These are phyloP conservation scores for Operophtera brumata DNA, from an alignment of 2,888 invertebrate species.

Conservation along the genomic window DNA sequence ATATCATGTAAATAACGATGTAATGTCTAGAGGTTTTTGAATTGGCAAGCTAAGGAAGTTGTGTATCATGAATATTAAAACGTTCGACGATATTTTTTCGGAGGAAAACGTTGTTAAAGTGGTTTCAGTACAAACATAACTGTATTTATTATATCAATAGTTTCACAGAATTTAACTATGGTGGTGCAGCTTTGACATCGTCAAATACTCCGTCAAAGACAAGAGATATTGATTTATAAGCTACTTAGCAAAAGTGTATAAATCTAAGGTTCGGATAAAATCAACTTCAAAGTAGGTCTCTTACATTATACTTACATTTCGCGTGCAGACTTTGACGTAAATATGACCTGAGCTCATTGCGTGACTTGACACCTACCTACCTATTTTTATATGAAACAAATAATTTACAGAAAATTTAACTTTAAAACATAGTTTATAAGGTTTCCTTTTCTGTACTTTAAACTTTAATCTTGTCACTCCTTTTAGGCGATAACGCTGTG, in stretches of 20 bases:
- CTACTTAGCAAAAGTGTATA: too few species aligned
- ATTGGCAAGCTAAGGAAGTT: conserved; percentile 13
- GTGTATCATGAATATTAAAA: conserved; percentile 19
- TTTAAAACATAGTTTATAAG: background rate
- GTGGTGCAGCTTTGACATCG: too few species aligned
- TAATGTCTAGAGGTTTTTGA: conserved; percentile 14
- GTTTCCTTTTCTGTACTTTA: background rate
- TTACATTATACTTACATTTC: background rate
- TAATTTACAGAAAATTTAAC: background rate
- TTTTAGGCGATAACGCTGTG: background rate
- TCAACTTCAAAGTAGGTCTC: background rate
- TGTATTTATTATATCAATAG: too few species aligned
- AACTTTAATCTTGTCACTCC: background rate
- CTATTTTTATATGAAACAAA: conserved; percentile 6
- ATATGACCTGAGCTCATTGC: conserved; percentile 8
- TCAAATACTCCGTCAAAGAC: too few species aligned
- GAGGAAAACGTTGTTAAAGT: conserved; percentile 1
- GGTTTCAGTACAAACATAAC: too few species aligned
- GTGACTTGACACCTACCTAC: conserved; percentile 3
- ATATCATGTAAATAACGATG: conserved; percentile 18
- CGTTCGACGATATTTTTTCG: conserved; percentile 4
- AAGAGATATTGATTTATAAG: too few species aligned
- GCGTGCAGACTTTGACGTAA: conserved; percentile 3
- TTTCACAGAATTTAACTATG: too few species aligned
- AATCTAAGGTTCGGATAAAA: background rate